phyloP scores from a whole-genome alignment of 2,797 vertebrate genomes.

The Parotocinclus haroldoi region DNA sequence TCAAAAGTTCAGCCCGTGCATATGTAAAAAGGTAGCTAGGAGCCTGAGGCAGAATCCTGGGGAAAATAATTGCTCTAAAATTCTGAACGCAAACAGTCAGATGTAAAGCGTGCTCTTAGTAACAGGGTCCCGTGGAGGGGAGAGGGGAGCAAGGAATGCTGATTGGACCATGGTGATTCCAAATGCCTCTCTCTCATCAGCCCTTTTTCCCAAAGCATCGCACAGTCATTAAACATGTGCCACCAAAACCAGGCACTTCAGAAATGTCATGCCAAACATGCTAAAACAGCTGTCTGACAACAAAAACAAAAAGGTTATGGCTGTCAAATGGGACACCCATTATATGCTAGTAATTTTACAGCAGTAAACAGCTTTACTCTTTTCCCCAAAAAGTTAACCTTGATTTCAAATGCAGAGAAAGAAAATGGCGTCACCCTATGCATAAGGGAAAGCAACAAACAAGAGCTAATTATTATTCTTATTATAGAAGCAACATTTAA shows the following conservation, averaged over 20 bases:
- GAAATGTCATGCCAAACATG: slow-evolving; percentile 73
- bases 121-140: slow-evolving; percentile 55
- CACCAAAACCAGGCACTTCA: slow-evolving; percentile 36
- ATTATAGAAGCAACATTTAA: too few species aligned
- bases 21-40: slow-evolving; percentile 99
- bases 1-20: slow-evolving; percentile 99
- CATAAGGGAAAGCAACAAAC: too few species aligned
- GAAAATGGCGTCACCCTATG: background rate
- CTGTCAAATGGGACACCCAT: slow-evolving; percentile 54
- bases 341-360: background rate
- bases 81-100: slow-evolving; percentile 54
- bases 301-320: slow-evolving; percentile 70
- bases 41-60: slow-evolving; percentile 93
- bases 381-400: slow-evolving; percentile 19
- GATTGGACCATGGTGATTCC: slow-evolving; percentile 62
- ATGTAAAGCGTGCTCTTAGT: slow-evolving; percentile 25
- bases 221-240: slow-evolving; percentile 31
- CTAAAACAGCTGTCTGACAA: slow-evolving; percentile 65
- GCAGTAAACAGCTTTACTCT: slow-evolving; percentile 37
- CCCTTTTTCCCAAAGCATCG: slow-evolving; percentile 42
- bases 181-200: slow-evolving; percentile 50
- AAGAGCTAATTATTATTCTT: too few species aligned
- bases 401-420: background rate
- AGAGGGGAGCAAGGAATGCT: slow-evolving; percentile 46
- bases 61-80: slow-evolving; percentile 87